These are phyloP conservation scores for Bugula neritina DNA, from an alignment of 2,888 invertebrate species.

Conservation along the genomic window DNA sequence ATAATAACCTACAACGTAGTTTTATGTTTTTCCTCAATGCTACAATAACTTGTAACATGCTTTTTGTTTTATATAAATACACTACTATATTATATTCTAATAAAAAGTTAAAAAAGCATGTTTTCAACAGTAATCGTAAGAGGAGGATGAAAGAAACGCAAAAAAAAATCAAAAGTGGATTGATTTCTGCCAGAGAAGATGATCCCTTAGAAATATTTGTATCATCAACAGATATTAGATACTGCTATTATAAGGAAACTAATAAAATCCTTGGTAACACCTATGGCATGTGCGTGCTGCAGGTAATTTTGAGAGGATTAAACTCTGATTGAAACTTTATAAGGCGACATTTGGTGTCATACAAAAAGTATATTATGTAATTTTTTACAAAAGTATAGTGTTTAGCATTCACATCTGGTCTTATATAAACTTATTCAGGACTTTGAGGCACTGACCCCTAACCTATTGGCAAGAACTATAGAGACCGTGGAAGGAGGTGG, in stretches of 20 bases:
- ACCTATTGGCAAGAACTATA: constrained; percentile 87
- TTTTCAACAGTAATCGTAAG: constrained; percentile 77
- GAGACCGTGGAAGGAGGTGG: constrained; percentile 98
- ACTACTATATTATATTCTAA: too few species aligned
- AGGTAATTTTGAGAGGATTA: too few species aligned
- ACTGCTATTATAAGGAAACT: constrained; percentile 94
- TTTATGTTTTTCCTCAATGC: too few species aligned
- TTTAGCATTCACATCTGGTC: too few species aligned
- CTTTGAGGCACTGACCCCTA: constrained; percentile 95
- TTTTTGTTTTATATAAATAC: too few species aligned
- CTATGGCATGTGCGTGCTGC: constrained; percentile 87
- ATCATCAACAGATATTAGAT: constrained; percentile 90
- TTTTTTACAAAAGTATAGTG: too few species aligned
- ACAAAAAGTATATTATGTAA: too few species aligned
- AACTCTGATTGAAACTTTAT: too few species aligned
- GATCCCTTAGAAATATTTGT: constrained; percentile 94
- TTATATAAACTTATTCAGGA: constrained; percentile 60
- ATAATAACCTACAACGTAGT: too few species aligned
- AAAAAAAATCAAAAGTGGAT: constrained; percentile 76
- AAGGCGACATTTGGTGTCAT: too few species aligned
- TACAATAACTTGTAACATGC: too few species aligned
- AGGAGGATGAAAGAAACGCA: constrained; percentile 79
- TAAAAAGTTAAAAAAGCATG: too few species aligned
- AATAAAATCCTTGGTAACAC: constrained; percentile 96
- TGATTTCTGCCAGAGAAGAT: constrained; percentile 82